These are phyloP conservation scores for Leptatherina wallacei DNA, from an alignment of 2,797 vertebrate genomes.

Conservation along the genomic window DNA sequence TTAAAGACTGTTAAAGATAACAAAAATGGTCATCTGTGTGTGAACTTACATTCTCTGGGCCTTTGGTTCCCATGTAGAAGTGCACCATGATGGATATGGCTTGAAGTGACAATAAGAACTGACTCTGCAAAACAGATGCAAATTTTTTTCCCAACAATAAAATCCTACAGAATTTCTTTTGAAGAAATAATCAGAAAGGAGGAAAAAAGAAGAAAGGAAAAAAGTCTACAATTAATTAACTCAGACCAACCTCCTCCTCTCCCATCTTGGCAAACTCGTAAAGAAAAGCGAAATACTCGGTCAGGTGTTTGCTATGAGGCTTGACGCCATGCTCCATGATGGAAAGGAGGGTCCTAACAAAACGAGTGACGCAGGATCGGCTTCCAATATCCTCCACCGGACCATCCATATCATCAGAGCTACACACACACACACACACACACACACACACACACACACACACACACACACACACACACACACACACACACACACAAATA, in stretches of 20 bases:
- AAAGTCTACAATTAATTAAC: too few relatives aligned
- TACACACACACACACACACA: slow-evolving; percentile 69
- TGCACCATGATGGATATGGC: slow-evolving; percentile 99
- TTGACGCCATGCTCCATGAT: slow-evolving; percentile 99
- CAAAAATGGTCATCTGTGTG: too few relatives aligned
- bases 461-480: too few relatives aligned
- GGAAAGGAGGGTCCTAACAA: slow-evolving; percentile 94
- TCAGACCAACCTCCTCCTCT: slow-evolving; percentile 91
- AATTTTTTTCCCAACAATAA: too few relatives aligned
- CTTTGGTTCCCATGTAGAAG: slow-evolving; percentile 99
- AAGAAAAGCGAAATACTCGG: slow-evolving; percentile 97
- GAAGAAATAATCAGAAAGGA: too few relatives aligned
- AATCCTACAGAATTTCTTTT: too few relatives aligned
- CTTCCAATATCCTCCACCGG: slow-evolving; percentile 98
- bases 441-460: not conserved
- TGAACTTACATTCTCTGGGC: slow-evolving; percentile 93
- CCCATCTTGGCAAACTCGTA: slow-evolving; percentile 99
- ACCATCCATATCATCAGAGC: slow-evolving; percentile 97
- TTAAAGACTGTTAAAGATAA: too few relatives aligned
- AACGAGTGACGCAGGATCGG: slow-evolving; percentile 96
- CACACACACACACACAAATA: too few relatives aligned
- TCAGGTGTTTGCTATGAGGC: slow-evolving; percentile 98
- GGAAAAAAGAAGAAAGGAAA: too few relatives aligned
- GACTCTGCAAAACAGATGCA: slow-evolving; percentile 84
- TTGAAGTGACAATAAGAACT: slow-evolving; percentile 97